Conservation (phyloP, 1,140 invertebrate species). For the Asobara japonica region DNA sequence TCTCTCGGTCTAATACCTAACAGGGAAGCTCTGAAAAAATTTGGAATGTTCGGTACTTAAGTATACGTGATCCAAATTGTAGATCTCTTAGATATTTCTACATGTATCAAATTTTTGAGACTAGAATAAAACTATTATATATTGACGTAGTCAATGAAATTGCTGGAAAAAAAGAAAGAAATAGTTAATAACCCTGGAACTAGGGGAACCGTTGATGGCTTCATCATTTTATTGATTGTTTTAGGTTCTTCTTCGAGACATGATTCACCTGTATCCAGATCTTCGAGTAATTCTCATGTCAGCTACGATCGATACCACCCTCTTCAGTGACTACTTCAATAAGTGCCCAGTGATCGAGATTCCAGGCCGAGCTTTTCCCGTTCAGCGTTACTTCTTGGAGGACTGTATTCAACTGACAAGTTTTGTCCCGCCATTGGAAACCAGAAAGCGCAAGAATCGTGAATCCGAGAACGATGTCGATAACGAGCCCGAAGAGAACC, state of each 20-base stretch:
- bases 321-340: slow-evolving; percentile 91
- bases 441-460: slow-evolving; percentile 73
- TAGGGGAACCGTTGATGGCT: no score
- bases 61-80: no score
- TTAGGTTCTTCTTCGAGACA: slow-evolving; percentile 91
- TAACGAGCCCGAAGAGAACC: slow-evolving; percentile 79
- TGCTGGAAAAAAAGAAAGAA: no score
- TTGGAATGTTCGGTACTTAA: no score
- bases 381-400: slow-evolving; percentile 90
- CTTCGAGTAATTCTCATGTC: slow-evolving; percentile 96
- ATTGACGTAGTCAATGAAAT: no score
- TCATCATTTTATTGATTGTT: no score
- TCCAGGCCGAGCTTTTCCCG: slow-evolving; percentile 81
- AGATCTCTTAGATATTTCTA: no score
- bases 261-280: slow-evolving; percentile 90
- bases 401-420: slow-evolving; percentile 85
- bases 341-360: slow-evolving; percentile 86
- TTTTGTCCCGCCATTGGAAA: slow-evolving; percentile 80
- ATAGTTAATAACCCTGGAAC: no score
- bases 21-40: no score
- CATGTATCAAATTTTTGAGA: no score
- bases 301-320: slow-evolving; percentile 92
- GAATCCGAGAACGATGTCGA: slow-evolving; percentile 76
- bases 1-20: no score
- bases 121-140: no score